Base-by-base conservation (phyloP, 2,888 invertebrate genomes). In the Congeria kusceri region DNA sequence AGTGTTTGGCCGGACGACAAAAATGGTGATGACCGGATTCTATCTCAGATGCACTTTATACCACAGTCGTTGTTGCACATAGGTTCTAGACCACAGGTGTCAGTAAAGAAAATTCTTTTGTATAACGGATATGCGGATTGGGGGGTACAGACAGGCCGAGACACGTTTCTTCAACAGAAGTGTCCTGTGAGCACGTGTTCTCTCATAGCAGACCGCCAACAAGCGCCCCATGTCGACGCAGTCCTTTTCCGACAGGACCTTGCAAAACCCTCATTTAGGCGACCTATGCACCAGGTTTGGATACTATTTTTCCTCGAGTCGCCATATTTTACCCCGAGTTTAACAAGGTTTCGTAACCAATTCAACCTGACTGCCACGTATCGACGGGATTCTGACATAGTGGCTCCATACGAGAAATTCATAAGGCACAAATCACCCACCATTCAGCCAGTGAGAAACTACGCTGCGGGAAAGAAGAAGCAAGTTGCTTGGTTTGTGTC, bases 361-460 rank as follows among this genome's bases (percentile, higher is more conserved):
- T 96, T 99, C 94, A 99, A 99, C 94, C 98, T 98, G 98, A 99
- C 98, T 15, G 97, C 98, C 0, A 98, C 98, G 0, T 99, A 98
- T 93, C 95, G 99, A 79, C 96, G 96, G 69, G 98, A 98, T 93
- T 98, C 98, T 23, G 98, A 98, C 92, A 96, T 99, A 83, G 98
- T 99, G 18, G 96, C 99, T 0, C 99, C 99, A 0, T 99, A 99
- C 93, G 98, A 98, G 93, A 94, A 97, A 87, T 99, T 98, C 97
- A 96, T 97, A 64, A 97, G 97, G 93, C 97, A 96, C 91, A 72
- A 76, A 15, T 64, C 69, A 13, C 80, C 75, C 23, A 28, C 27
- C 11, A 32, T 53, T 25, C 27, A 47, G 3, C 29, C 63, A 11
- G 56, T 61, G 5, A 86, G 75, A 63, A 91, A 92, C 83, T 93